These are phyloP conservation scores for Typhlichthys subterraneus DNA, from an alignment of 2,797 vertebrate genomes.

Conservation along the genomic window DNA sequence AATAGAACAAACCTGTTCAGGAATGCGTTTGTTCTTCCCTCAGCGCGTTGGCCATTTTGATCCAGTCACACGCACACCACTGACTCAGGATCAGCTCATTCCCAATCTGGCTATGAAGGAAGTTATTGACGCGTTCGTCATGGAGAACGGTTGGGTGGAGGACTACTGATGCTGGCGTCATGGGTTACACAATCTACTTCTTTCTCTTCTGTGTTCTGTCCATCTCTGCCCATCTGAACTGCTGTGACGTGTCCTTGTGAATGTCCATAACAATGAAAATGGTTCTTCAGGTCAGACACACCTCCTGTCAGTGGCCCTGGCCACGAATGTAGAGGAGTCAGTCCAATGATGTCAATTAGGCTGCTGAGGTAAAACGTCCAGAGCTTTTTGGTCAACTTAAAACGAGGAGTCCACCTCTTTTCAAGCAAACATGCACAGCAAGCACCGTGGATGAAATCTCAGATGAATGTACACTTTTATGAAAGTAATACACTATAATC, in stretches of 20 bases:
- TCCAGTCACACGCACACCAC: constrained; percentile 92
- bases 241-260: background rate
- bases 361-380: too few species aligned
- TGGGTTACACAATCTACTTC: background rate
- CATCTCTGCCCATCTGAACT: background rate
- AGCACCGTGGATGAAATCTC: too few species aligned
- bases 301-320: too few species aligned
- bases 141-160: constrained; percentile 98
- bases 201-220: background rate
- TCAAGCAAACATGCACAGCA: too few species aligned
- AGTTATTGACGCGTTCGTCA: constrained; percentile 96
- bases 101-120: constrained; percentile 99
- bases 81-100: constrained; percentile 98
- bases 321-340: too few species aligned
- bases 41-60: constrained; percentile 97
- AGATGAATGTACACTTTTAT: too few species aligned
- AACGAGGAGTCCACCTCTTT: too few species aligned
- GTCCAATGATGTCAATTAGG: too few species aligned
- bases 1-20: too few species aligned
- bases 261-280: background rate
- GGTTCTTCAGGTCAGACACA: background rate
- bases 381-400: too few species aligned
- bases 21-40: background rate
- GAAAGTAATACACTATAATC: too few species aligned
- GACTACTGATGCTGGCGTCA: constrained; percentile 84